Percentiles rank a stretch among this genome's conserved stretches.
Conservation (phyloP, 1,140 invertebrate genomes). For the Delia radicum region DNA sequence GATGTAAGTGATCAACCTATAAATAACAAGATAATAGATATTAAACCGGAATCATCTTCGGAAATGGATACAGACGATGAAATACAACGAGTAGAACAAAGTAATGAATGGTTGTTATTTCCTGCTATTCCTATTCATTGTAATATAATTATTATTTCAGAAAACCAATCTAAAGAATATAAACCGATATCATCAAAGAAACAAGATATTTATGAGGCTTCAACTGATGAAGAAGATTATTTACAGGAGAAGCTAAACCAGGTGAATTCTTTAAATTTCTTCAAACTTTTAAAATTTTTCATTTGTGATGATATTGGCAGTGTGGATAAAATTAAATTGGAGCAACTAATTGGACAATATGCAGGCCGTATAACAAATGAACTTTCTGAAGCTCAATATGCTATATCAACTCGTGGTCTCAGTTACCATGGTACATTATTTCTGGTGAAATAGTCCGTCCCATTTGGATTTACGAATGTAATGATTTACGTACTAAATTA, state of each 20-base stretch:
- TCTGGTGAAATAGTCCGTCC: no score
- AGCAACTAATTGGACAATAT: no score
- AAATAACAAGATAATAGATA: neutral
- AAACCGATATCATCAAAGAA: neutral
- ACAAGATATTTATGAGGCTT: constrained; percentile 28
- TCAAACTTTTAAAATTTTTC: no score
- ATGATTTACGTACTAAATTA: no score
- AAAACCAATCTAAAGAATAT: neutral
- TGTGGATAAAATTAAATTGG: no score
- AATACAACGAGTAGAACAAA: constrained; percentile 55
- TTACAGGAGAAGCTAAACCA: constrained; percentile 29
- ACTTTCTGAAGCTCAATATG: no score
- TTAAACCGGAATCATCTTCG: constrained; percentile 28
- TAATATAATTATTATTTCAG: neutral
- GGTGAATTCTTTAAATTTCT: no score
- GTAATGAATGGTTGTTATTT: constrained; percentile 35
- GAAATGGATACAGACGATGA: constrained; percentile 61
- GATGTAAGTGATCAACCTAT: neutral
- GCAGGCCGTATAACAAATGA: no score
- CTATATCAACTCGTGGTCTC: no score
- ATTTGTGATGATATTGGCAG: no score
- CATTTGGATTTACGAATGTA: no score
- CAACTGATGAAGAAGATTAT: constrained; percentile 49
- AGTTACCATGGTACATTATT: no score
- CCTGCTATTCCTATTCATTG: neutral